phyloP scores from a whole-genome alignment of 2,797 vertebrate species.

The Dendrocincla tyrannina region DNA sequence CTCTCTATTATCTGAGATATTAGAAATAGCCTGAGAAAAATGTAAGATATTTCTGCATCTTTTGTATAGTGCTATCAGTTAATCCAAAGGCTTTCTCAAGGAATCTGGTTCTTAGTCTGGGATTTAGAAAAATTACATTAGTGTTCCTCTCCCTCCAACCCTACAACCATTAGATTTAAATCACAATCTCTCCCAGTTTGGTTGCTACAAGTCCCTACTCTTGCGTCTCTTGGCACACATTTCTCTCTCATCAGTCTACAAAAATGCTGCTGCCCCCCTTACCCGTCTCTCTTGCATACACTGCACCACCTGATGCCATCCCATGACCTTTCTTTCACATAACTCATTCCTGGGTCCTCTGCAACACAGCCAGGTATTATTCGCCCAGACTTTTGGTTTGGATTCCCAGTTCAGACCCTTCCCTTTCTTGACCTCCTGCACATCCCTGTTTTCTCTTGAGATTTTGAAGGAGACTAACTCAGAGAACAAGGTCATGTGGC shows the following conservation, averaged over 20 bases:
- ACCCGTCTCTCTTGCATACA: not conserved
- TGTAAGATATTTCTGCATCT: conserved; percentile 50
- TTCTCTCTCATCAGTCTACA: not conserved
- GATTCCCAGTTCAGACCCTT: not conserved
- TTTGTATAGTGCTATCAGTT: conserved; percentile 51
- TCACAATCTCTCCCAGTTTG: not conserved
- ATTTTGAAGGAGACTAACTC: not conserved
- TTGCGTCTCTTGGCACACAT: not conserved
- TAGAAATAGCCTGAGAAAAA: conserved; percentile 70
- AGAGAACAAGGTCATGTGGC: not conserved
- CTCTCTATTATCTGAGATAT: conserved; percentile 42
- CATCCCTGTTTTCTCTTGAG: not conserved
- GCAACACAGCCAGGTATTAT: not conserved
- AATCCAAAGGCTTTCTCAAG: conserved; percentile 52
- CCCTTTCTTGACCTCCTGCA: not conserved
- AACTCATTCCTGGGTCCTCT: not conserved
- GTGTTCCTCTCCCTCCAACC: not conserved
- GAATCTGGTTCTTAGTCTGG: conserved; percentile 32
- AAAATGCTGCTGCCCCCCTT: not conserved
- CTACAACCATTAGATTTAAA: not conserved
- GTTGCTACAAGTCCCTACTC: not conserved
- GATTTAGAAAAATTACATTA: conserved; percentile 52
- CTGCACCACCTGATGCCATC: not conserved
- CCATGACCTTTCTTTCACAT: not conserved
- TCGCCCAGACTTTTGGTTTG: not conserved